Base-by-base conservation (phyloP, 2,888 invertebrate species). In the Lypha dubia region DNA sequence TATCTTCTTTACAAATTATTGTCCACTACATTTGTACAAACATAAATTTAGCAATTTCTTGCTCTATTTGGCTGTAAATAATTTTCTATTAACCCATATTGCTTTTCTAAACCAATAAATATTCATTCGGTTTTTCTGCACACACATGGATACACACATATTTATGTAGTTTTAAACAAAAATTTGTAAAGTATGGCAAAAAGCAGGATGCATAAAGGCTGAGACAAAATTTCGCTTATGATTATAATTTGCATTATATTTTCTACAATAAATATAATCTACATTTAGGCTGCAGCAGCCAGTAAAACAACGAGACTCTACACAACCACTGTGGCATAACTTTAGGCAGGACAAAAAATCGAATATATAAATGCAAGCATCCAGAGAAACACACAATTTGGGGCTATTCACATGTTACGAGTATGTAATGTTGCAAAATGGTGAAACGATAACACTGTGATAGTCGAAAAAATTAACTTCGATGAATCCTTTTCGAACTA, bases 1-100 rank as follows among this genome's bases (percentile, higher is more conserved):
- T 20, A 56, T 41, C 9, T 8, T 3, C 51, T 49, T 51, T 24
- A 35, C 17, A 44, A 28, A 49, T 32, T 24, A 49, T 60, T 60
- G 8, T 68, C 9, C 58, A 58, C 5, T 35, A n/a, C 15, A n/a
- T 8, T 9, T 22, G 20, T 22, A 1, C 15, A 24, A 17, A 46
- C 22, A 76, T 35, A 79, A 70, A 79, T 58, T 65, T 65, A 24
- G 0, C 49, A 56, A 79, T 73, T 79, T 79, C 49, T 49, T 73
- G 73, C 65, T 73, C 79, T 73, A 73, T 58, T 79, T 79, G 38
- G 60, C 74, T 53, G 32, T 49, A 17, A 46, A 44, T 73, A 73
- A 75, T 68, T 68, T 63, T 56, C 46, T 70, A 70, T 81, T 75
- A 62, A 62, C 62, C 75, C 75, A 75, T 68, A 75, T 75, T 81